phyloP scores from a whole-genome alignment of 2,888 invertebrate species.

The Cephalotes varians region DNA sequence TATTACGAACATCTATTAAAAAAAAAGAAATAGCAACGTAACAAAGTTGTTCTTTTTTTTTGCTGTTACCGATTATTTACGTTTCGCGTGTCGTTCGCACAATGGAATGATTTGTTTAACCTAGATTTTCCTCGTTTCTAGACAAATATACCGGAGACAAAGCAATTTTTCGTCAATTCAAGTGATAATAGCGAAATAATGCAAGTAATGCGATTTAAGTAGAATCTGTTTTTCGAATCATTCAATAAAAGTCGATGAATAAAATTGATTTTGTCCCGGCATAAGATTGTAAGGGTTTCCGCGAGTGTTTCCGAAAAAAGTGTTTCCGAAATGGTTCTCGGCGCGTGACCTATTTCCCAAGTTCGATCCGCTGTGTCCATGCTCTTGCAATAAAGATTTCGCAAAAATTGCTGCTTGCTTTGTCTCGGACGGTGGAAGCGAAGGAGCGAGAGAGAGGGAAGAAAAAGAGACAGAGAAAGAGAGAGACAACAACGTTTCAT shows the following conservation, averaged over 20 bases:
- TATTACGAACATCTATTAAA: not conserved
- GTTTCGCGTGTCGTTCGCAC: constrained; percentile 13
- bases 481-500: constrained; percentile 71
- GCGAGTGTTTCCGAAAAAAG: constrained; percentile 9
- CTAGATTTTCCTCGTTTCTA: constrained; percentile 11
- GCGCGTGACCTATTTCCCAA: constrained; percentile 28
- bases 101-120: constrained; percentile 14
- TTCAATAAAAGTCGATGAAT: not conserved
- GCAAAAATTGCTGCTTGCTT: constrained; percentile 51
- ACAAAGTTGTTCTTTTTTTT: not conserved
- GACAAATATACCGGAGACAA: not conserved
- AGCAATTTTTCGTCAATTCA: not conserved
- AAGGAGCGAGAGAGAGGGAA: constrained; percentile 6
- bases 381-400: constrained; percentile 47
- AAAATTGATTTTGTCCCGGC: not conserved
- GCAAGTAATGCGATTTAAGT: not conserved
- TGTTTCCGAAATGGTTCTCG: too few relatives aligned
- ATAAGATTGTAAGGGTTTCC: not conserved
- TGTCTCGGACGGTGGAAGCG: constrained; percentile 26
- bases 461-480: not conserved
- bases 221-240: not conserved
- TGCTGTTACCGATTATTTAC: not conserved
- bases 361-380: not conserved
- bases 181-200: not conserved
- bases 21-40: not conserved